Percentiles rank a stretch among this genome's conserved stretches.
These are phyloP conservation scores for Drosophila nr. medialis DNA, from an alignment of 2,888 invertebrate species.

Conservation along the genomic window DNA sequence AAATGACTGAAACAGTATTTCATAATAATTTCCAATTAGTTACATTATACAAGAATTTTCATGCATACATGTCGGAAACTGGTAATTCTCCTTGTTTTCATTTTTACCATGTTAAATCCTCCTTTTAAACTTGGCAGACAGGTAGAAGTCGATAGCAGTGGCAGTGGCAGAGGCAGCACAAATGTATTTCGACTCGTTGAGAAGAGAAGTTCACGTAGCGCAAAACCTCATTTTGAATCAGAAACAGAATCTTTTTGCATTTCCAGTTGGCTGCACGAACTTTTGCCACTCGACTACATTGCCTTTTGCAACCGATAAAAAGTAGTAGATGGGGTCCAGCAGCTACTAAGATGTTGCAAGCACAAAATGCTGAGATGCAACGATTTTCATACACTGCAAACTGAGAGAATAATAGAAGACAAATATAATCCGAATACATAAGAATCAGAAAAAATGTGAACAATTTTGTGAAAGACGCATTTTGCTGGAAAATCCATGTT, in stretches of 20 bases:
- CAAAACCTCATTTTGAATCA: conserved; percentile 41
- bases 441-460: background rate
- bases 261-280: conserved; percentile 61
- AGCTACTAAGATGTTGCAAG: conserved; percentile 49
- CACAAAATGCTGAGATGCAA: conserved; percentile 16
- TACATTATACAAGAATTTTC: background rate
- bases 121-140: conserved; percentile 14
- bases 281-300: conserved; percentile 77
- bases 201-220: background rate
- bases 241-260: conserved; percentile 54
- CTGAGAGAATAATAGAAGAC: background rate
- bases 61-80: conserved; percentile 2
- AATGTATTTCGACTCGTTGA: conserved; percentile 8
- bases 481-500: background rate
- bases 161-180: background rate
- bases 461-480: background rate
- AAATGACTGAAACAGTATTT: background rate
- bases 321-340: conserved; percentile 18
- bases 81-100: background rate
- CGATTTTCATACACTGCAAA: conserved; percentile 12
- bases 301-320: conserved; percentile 76
- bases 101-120: background rate
- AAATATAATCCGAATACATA: background rate
- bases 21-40: background rate
- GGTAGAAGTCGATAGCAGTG: background rate